Evolutionary conservation across 1,140 invertebrate genomes (phyloP), one percentile per base, ranked within the genome.

Genomic region (Tribolium castaneum): DNA sequence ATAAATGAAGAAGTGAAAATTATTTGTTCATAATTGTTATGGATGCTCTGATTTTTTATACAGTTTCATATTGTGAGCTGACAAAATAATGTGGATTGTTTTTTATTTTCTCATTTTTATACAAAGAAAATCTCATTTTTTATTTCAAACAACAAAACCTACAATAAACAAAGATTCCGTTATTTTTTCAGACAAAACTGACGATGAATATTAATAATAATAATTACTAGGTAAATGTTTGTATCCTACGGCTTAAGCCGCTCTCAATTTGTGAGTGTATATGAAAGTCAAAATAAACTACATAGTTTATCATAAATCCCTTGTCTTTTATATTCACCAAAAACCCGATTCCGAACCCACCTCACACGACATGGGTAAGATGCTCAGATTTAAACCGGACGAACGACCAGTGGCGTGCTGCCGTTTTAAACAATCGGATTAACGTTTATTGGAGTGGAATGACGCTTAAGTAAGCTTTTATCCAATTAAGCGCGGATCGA

Each of bases 211-310:
- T 85, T 87, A 87, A 87, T 87, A 87, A 87, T 87, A 86, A 87
- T 87, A 85, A 83, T 84, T 84, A 86, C 82, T 87, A 87, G 86
- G 85, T 87, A 87, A 87, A 87, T 87, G 86, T 87, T 87, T 87
- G 86, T 87, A 87, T 87, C 86, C 86, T 86, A 86, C 84, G 85
- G 85, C 85, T 86, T 85, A 78, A 78, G 85, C 86, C 84, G 84
- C 85, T 87, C 86, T 87, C 86, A 86, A 85, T 86, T 86, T 87
- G 86, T 87, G 86, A 87, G 85, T 87, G 86, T 87, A 86, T 86
- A 86, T 86, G 85, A 87, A 87, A 87, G 86, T 87, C 85, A 87
- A 75, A 87, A 87, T 87, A 87, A 87, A 87, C 86, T 87, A 86
- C 85, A 87, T 87, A 87, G 86, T 87, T 87, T 87, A 87, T 87